Base-by-base conservation (phyloP, 2,113 vertebrate genomes). In the Sterrhoptilus dennistouni region DNA sequence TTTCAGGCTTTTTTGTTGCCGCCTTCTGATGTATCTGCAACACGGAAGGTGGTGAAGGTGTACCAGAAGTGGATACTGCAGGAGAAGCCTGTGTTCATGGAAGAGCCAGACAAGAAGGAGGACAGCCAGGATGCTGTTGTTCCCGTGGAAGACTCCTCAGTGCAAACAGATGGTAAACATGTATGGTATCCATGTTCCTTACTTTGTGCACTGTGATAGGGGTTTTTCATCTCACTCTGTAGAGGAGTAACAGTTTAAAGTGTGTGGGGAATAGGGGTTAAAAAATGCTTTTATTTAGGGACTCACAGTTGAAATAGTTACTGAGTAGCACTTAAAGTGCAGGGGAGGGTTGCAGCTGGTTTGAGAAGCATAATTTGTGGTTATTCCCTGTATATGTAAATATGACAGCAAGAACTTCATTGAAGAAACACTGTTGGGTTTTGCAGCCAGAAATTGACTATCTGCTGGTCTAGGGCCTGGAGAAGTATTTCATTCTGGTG, bases 11-110 rank as follows among this genome's bases (percentile, higher is more conserved):
- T 99, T 96, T 95, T 99, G 85, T 95, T 99, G 95, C 99, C 99
- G 0, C 99, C 99, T 25, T 99, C 98, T 72, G 99, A 99, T 91
- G 93, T 99, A 33, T 99, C 99, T 2, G 97, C 99, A 35, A 99
- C 98, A 57, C 98, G 98, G 81, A 99, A 99, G 96, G 99, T 99
- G 69, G 99, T 99, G 52, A 99, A 99, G 95, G 99, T 99, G 1
- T 99, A 99, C 87, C 98, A 98, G 80, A 99, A 99, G 91, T 99
- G 99, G 99, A 99, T 99, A 65, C 90, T 99, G 72, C 98, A 98
- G 93, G 99, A 99, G 29, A 99, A 98, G 56, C 99, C 99, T 5
- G 70, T 96, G 54, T 99, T 99, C 85, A 99, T 99, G 99, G 98
- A 98, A 27, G 99, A 99, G 91, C 99, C 99, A 8, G 99, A 99